Conservation (phyloP, 2,888 invertebrate species). For the Parnassius smintheus region DNA sequence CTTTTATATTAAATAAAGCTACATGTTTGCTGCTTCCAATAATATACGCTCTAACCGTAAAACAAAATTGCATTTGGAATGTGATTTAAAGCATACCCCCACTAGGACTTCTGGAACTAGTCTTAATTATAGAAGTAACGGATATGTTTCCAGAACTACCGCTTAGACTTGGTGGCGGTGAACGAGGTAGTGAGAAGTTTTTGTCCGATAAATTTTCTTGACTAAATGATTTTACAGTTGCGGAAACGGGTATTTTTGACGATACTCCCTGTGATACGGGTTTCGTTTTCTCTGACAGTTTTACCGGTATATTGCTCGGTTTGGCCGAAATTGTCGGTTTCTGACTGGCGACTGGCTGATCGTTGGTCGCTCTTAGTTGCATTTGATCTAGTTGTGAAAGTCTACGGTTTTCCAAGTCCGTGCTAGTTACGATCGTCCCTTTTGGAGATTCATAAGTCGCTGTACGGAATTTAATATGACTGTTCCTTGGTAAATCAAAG, state of each 20-base stretch:
- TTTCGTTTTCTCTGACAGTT: conserved; percentile 59
- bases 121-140: conserved; percentile 82
- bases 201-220: conserved; percentile 73
- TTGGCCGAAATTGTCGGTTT: conserved; percentile 69
- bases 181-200: conserved; percentile 63
- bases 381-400: conserved; percentile 79
- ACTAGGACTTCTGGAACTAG: conserved; percentile 79
- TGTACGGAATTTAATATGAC: conserved; percentile 83
- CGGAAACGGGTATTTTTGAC: conserved; percentile 77
- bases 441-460: conserved; percentile 83
- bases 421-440: conserved; percentile 77
- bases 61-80: not conserved
- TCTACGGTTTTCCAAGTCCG: conserved; percentile 78
- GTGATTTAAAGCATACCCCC: conserved; percentile 52
- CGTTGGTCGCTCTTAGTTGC: conserved; percentile 53
- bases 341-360: conserved; percentile 42
- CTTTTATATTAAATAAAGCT: not conserved
- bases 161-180: conserved; percentile 63
- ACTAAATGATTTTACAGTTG: conserved; percentile 73
- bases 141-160: conserved; percentile 75
- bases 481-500: conserved; percentile 76
- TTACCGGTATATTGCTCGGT: conserved; percentile 75
- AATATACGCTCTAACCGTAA: not conserved
- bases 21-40: conserved; percentile 6
- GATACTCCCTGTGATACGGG: conserved; percentile 51